Conservation (phyloP, 2,113 vertebrate species). For the Salvelinus alpinus region DNA sequence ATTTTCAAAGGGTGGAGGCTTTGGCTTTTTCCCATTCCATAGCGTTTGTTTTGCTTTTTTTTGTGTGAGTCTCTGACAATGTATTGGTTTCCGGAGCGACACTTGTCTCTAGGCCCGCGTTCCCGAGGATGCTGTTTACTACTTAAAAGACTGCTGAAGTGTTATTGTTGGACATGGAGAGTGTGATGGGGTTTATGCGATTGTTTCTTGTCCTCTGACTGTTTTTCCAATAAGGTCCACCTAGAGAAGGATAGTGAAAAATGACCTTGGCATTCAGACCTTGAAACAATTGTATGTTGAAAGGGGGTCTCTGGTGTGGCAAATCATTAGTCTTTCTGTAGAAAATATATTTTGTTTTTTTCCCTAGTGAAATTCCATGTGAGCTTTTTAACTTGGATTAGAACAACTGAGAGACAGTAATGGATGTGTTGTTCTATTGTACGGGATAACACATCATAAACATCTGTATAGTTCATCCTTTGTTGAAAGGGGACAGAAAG, state of each 20-base stretch:
- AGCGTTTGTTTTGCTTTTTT: conserved; percentile 55
- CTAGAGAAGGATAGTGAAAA: conserved; percentile 36
- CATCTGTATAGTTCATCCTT: neutral
- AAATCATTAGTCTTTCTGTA: conserved; percentile 40
- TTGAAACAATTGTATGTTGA: conserved; percentile 59
- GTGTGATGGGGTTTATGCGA: conserved; percentile 56
- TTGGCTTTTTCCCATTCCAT: conserved; percentile 64
- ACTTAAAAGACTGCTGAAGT: conserved; percentile 59
- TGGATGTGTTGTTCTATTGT: conserved; percentile 38
- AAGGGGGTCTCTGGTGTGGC: conserved; percentile 49
- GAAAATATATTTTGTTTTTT: conserved; percentile 41
- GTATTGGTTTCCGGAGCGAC: conserved; percentile 63
- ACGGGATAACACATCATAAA: neutral
- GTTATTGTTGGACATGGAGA: conserved; percentile 57
- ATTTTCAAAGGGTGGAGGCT: conserved; percentile 69
- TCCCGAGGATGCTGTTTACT: conserved; percentile 48
- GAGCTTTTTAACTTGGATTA: conserved; percentile 24
- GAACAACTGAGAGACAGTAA: conserved; percentile 32
- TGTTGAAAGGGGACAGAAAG: neutral
- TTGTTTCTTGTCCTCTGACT: conserved; percentile 63
- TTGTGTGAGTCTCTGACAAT: conserved; percentile 46
- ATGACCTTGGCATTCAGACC: conserved; percentile 59
- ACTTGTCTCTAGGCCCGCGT: conserved; percentile 34
- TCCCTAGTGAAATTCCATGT: conserved; percentile 24
- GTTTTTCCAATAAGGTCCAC: conserved; percentile 61